phyloP scores from a whole-genome alignment of 1,140 invertebrate species.

The Formica selysi region DNA sequence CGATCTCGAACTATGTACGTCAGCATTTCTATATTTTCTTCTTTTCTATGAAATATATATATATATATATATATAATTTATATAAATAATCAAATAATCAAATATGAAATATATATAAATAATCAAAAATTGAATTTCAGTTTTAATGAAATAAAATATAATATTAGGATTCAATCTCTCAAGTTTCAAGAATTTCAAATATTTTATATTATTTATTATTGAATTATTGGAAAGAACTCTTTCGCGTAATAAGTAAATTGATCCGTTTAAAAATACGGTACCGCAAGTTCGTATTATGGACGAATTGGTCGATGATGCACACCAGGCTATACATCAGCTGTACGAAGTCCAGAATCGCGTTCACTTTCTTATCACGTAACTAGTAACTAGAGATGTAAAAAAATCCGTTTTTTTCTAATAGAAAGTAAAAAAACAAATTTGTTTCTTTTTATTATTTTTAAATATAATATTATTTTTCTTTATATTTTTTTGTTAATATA shows the following conservation, averaged over 20 bases:
- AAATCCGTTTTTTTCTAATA: too few relatives aligned
- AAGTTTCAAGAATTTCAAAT: neutral
- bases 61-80: neutral
- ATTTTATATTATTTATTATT: neutral
- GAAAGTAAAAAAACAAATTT: too few relatives aligned
- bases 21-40: too few relatives aligned
- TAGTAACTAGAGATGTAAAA: too few relatives aligned
- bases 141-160: neutral
- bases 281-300: constrained; percentile 29
- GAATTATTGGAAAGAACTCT: neutral
- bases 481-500: too few relatives aligned
- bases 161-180: too few relatives aligned
- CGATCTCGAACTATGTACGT: neutral
- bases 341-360: constrained; percentile 29
- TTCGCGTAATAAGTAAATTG: constrained; percentile 5
- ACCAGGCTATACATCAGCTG: neutral
- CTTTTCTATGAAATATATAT: neutral
- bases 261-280: constrained; percentile 18
- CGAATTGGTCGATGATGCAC: constrained; percentile 37
- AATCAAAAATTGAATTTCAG: neutral
- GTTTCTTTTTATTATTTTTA: too few relatives aligned
- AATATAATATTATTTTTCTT: too few relatives aligned
- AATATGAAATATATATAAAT: neutral
- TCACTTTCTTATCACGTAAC: constrained; percentile 44
- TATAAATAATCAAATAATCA: too few relatives aligned